phyloP scores from a whole-genome alignment of 2,113 vertebrate genomes.

The Leuciscus idus region DNA sequence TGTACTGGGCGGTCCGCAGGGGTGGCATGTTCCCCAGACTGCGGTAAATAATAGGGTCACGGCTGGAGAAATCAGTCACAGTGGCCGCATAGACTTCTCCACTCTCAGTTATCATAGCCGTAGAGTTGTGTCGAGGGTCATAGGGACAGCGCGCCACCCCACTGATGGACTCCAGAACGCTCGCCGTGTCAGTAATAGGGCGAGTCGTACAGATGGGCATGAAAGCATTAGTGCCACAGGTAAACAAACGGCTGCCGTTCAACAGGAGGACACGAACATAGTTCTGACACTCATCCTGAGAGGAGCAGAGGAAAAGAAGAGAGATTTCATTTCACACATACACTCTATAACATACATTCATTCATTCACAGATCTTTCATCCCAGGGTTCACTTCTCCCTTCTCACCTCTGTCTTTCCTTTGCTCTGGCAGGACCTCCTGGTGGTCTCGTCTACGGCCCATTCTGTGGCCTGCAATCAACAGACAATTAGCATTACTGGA shows the following conservation, averaged over 20 bases:
- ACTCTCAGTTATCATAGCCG: slow-evolving; percentile 86
- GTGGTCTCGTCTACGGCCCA: slow-evolving; percentile 92
- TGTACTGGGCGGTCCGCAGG: slow-evolving; percentile 92
- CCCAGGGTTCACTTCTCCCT: slow-evolving; percentile 72
- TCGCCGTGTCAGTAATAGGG: slow-evolving; percentile 85
- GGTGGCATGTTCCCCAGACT: slow-evolving; percentile 90
- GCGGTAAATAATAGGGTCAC: slow-evolving; percentile 94
- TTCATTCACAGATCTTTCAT: neutral
- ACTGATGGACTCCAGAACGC: slow-evolving; percentile 88
- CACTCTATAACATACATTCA: neutral
- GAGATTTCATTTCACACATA: neutral
- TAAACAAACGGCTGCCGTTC: slow-evolving; percentile 82
- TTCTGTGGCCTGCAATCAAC: slow-evolving; percentile 82
- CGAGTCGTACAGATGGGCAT: slow-evolving; percentile 89
- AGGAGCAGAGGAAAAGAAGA: neutral
- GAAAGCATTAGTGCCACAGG: slow-evolving; percentile 93
- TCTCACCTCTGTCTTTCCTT: slow-evolving; percentile 95
- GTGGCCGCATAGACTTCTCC: slow-evolving; percentile 96
- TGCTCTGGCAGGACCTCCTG: slow-evolving; percentile 91
- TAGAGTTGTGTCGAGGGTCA: slow-evolving; percentile 94
- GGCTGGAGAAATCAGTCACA: slow-evolving; percentile 93
- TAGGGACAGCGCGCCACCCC: slow-evolving; percentile 96
- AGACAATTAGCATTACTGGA: slow-evolving; percentile 54
- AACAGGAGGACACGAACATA: slow-evolving; percentile 91
- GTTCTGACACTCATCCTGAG: slow-evolving; percentile 95